A percentile compares a stretch with the other conserved stretches of the same genome.
phyloP scores from a whole-genome alignment of 2,113 vertebrate species.

The Gymnocephalus cernua region DNA sequence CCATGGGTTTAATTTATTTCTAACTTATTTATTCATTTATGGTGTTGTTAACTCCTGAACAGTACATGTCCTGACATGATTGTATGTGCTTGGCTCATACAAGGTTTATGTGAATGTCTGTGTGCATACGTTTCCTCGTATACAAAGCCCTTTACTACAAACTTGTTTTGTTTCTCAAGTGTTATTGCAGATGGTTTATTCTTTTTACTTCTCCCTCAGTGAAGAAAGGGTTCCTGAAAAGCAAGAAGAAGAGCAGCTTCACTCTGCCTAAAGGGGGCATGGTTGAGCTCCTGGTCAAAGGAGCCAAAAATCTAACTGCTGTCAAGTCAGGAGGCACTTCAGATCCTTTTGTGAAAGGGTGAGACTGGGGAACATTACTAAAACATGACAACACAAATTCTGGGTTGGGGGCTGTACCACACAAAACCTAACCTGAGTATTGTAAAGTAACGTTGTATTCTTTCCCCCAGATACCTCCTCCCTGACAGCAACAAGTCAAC shows the following conservation, averaged over 20 bases:
- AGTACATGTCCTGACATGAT: neutral
- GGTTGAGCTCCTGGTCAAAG: slow-evolving; percentile 95
- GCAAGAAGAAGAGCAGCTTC: slow-evolving; percentile 87
- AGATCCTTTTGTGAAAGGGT: slow-evolving; percentile 98
- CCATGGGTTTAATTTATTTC: neutral
- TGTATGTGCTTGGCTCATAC: neutral
- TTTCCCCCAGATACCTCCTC: slow-evolving; percentile 89
- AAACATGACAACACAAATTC: neutral
- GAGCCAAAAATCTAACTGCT: slow-evolving; percentile 96
- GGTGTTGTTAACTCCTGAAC: neutral
- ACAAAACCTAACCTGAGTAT: neutral
- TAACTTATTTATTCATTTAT: neutral
- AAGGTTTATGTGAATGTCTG: neutral
- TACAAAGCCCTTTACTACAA: neutral
- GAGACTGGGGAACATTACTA: slow-evolving; percentile 29
- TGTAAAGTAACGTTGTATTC: neutral
- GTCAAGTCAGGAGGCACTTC: slow-evolving; percentile 96
- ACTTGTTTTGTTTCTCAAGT: neutral
- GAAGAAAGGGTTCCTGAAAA: slow-evolving; percentile 90
- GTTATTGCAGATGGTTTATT: neutral
- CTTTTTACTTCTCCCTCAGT: slow-evolving; percentile 73
- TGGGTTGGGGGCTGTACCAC: no score
- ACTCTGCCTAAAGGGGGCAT: slow-evolving; percentile 89
- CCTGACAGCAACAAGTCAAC: slow-evolving; percentile 95
- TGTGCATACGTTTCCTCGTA: neutral